phyloP scores from a whole-genome alignment of 2,888 invertebrate species.

The Polyploca ridens region DNA sequence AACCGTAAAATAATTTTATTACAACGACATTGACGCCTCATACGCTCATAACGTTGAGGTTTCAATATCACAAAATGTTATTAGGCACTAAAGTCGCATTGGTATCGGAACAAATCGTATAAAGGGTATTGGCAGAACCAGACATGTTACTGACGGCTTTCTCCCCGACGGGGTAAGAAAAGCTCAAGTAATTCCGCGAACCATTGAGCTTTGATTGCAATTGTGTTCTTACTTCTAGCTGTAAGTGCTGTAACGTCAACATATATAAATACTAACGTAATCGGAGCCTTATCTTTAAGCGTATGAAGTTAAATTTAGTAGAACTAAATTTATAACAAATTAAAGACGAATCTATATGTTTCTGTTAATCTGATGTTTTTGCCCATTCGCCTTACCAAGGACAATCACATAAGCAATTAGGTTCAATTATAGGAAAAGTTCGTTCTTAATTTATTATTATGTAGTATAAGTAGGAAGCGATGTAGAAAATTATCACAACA shows the following conservation, averaged over 20 bases:
- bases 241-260: too few relatives aligned
- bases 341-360: too few relatives aligned
- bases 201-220: constrained; percentile 20
- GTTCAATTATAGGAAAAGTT: neutral
- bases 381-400: neutral
- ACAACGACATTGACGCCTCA: constrained; percentile 21
- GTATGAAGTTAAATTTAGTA: too few relatives aligned
- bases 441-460: neutral
- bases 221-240: constrained; percentile 12
- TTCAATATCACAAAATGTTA: constrained; percentile 33
- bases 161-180: constrained; percentile 21
- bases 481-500: constrained; percentile 2
- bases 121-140: constrained; percentile 14
- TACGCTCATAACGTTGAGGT: constrained; percentile 13
- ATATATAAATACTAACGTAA: neutral
- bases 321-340: too few relatives aligned
- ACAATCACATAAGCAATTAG: neutral
- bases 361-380: too few relatives aligned
- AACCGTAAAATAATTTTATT: constrained; percentile 8
- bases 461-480: neutral
- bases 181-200: constrained; percentile 22
- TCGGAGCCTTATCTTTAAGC: neutral
- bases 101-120: constrained; percentile 24
- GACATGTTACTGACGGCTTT: constrained; percentile 24
- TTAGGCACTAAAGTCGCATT: constrained; percentile 24